These are phyloP conservation scores for Phoeniculus purpureus DNA, from an alignment of 2,797 vertebrate genomes.

Conservation along the genomic window DNA sequence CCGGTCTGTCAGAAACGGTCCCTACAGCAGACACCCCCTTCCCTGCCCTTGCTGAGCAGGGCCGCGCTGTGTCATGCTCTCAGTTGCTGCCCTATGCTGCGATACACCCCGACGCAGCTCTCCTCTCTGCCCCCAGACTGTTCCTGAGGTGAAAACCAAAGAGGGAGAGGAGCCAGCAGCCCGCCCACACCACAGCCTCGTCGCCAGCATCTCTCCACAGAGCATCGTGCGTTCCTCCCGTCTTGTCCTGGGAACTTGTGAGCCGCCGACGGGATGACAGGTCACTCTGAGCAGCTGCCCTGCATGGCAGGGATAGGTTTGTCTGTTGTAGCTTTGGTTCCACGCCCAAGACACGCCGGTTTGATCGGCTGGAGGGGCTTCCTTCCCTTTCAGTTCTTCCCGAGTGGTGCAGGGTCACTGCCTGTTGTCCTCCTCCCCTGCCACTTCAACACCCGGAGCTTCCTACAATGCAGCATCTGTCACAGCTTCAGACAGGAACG, in stretches of 20 bases:
- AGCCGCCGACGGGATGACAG: constrained; percentile 70
- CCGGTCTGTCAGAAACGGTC: constrained; percentile 19
- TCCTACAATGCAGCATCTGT: constrained; percentile 84
- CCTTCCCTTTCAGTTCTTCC: constrained; percentile 58
- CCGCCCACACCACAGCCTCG: constrained; percentile 68
- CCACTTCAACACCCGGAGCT: constrained; percentile 71
- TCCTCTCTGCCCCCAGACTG: constrained; percentile 33
- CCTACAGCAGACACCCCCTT: not conserved
- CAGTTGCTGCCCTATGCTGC: constrained; percentile 5
- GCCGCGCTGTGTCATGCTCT: not conserved
- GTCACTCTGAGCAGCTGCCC: constrained; percentile 83
- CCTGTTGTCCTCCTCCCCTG: constrained; percentile 50
- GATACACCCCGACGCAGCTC: not conserved
- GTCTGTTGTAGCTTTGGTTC: constrained; percentile 90
- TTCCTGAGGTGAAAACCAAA: constrained; percentile 84
- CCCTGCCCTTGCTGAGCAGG: not conserved
- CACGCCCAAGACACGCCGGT: constrained; percentile 79
- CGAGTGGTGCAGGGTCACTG: constrained; percentile 72
- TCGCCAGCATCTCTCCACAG: constrained; percentile 72
- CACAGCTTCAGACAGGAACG: constrained; percentile 79
- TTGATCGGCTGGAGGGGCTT: constrained; percentile 74
- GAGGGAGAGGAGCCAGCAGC: constrained; percentile 73
- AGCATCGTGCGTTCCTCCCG: constrained; percentile 46
- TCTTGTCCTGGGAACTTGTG: constrained; percentile 67
- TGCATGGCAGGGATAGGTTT: constrained; percentile 96